Evolutionary conservation across 2,888 invertebrate species (phyloP).

Genomic region (Agonopterix subpropinquella): DNA sequence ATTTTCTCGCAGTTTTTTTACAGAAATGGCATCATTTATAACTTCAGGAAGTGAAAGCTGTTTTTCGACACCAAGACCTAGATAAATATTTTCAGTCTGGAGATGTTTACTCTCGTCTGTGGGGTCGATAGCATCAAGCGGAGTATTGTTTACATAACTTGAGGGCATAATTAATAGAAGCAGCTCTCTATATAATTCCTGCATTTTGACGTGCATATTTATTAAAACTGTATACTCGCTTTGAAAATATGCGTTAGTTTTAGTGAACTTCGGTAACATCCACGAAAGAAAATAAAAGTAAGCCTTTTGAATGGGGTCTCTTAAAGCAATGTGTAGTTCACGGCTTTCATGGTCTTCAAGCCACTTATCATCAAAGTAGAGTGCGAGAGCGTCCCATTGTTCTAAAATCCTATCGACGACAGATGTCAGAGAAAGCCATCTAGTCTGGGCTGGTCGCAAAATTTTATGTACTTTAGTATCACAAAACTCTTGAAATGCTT

Average conservation of each 20-base stretch:
- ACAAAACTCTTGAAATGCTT: constrained; percentile 2
- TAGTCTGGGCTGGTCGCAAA: constrained; percentile 7
- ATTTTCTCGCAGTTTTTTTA: not conserved
- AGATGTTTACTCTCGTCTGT: not conserved
- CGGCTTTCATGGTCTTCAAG: constrained; percentile 4
- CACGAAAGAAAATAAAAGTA: constrained; percentile 9
- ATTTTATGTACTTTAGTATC: not conserved
- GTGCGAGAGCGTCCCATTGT: constrained; percentile 3
- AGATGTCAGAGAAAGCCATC: constrained; percentile 7
- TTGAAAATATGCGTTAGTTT: constrained; percentile 3
- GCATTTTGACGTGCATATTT: not conserved
- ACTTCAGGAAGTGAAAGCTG: not conserved
- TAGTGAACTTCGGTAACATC: constrained; percentile 10
- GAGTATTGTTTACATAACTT: not conserved
- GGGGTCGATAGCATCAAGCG: not conserved
- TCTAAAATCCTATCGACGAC: constrained; percentile 3
- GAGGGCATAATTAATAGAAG: not conserved
- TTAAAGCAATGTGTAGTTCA: constrained; percentile 3
- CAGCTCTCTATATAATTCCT: constrained; percentile 1
- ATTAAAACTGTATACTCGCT: not conserved
- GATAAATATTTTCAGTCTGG: not conserved
- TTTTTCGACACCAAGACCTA: constrained; percentile 1
- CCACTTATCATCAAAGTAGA: not conserved
- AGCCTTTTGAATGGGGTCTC: constrained; percentile 4
- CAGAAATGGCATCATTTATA: not conserved